Evolutionary conservation across 2,797 vertebrate species (phyloP), one percentile per base, ranked within the genome.

Genomic region (Tarsius wallacei): DNA sequence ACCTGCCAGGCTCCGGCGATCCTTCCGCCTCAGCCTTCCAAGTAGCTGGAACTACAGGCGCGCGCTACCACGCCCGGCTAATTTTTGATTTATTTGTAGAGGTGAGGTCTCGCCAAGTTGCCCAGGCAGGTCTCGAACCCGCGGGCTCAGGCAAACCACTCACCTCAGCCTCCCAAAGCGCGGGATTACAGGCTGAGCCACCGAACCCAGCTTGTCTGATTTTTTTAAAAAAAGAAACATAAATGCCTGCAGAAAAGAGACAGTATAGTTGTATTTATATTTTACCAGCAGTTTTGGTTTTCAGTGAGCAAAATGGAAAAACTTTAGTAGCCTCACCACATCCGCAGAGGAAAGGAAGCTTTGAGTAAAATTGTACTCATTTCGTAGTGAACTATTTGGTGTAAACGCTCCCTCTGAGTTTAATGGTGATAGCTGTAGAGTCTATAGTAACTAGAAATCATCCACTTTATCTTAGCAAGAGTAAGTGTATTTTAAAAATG

Each of bases 231-330:
- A 66, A 70, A 61, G 74, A 33, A 85, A 26, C 59, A 0, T 61
- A 47, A 49, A 24, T 42, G 28, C 55, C 49, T 36, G 3, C 53
- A 82, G 66, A 49, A 86, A 90, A 33, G 15, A 64, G 51, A 70
- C 36, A 22, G 11, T 7, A 21, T 14, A 5, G 84, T 80, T 94
- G 53, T 83, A 17, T 0, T 96, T 93, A 87, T 81, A 16, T 77
- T 97, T 97, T 91, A 93, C 91, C 90, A 93, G 88, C 63, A 53
- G 36, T 85, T 96, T 97, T 95, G 93, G 93, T 96, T 98, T 97
- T 51, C 11, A 11, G 85, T 97, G 94, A 93, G 88, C 93, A 96
- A 81, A 70, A 71, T 68, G 93, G 83, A 93, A 94, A 96, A 91
- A n/a, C 59, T n/a, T 94, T 51, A 64, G 28, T 26, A 91, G 70